Evolutionary conservation across 2,797 vertebrate genomes (phyloP).

Genomic region (Hypotaenidia philippensis): DNA sequence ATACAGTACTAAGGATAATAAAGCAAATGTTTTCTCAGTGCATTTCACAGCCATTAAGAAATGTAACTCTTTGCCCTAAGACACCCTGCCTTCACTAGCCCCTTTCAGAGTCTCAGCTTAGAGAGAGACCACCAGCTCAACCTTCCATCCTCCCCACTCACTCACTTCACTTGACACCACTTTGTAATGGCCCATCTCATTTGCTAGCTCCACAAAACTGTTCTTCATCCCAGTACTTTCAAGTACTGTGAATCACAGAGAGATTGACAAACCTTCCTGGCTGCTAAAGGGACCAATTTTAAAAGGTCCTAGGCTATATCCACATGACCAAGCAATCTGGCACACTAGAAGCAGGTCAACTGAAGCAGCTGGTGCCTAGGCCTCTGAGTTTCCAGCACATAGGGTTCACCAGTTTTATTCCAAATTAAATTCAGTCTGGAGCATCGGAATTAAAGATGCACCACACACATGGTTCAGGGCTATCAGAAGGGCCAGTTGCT

Average conservation of each 20-base stretch:
- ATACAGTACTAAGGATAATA: not conserved
- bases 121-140: not conserved
- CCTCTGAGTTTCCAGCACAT: not conserved
- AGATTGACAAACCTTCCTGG: not conserved
- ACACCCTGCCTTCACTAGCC: not conserved
- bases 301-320: not conserved
- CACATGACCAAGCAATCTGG: not conserved
- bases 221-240: not conserved
- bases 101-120: not conserved
- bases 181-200: not conserved
- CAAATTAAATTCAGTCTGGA: not conserved
- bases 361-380: not conserved
- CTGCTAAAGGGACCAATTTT: not conserved
- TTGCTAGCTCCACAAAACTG: not conserved
- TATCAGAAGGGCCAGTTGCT: accelerated
- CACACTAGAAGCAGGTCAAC: not conserved
- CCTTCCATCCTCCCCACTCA: not conserved
- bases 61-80: not conserved
- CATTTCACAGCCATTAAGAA: not conserved
- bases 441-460: not conserved
- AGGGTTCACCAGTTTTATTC: not conserved
- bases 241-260: not conserved
- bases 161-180: accelerated
- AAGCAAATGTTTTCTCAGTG: not conserved
- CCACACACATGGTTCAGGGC: accelerated